Percentiles rank a stretch among this genome's conserved stretches.
These are phyloP conservation scores for Pseudachorutes palmiensis DNA, from an alignment of 1,140 invertebrate species.

Conservation along the genomic window DNA sequence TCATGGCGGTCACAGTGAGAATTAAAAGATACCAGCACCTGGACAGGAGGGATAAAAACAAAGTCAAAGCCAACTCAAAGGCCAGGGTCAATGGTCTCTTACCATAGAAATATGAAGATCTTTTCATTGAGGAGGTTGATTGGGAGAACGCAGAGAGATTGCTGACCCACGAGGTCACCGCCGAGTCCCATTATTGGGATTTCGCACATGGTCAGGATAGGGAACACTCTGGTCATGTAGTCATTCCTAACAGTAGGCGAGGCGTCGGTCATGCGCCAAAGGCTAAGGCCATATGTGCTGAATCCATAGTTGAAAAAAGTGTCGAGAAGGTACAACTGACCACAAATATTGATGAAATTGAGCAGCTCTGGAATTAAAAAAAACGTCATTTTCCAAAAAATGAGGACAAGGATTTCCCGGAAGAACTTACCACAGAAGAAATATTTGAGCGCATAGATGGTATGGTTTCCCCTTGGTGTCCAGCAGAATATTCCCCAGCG, in stretches of 20 bases:
- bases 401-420: background rate
- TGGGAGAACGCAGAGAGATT: slow-evolving; percentile 56
- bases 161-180: slow-evolving; percentile 24
- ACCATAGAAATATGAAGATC: slow-evolving; percentile 68
- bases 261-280: slow-evolving; percentile 37
- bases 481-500: background rate
- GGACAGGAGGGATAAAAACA: background rate
- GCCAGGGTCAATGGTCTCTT: background rate
- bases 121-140: slow-evolving; percentile 75
- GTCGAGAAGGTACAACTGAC: slow-evolving; percentile 42
- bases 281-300: slow-evolving; percentile 41
- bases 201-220: slow-evolving; percentile 53
- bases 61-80: background rate
- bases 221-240: slow-evolving; percentile 35
- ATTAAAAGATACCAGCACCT: slow-evolving; percentile 3
- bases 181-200: slow-evolving; percentile 43
- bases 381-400: background rate
- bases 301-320: slow-evolving; percentile 43
- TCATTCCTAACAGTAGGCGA: slow-evolving; percentile 32
- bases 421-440: slow-evolving; percentile 37
- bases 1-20: background rate
- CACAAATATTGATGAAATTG: slow-evolving; percentile 43
- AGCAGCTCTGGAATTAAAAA: slow-evolving; percentile 48
- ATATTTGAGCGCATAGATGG: slow-evolving; percentile 33
- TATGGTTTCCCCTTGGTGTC: background rate